Evolutionary conservation across 2,797 vertebrate genomes (phyloP).

Genomic region (Aphelocoma californica): DNA sequence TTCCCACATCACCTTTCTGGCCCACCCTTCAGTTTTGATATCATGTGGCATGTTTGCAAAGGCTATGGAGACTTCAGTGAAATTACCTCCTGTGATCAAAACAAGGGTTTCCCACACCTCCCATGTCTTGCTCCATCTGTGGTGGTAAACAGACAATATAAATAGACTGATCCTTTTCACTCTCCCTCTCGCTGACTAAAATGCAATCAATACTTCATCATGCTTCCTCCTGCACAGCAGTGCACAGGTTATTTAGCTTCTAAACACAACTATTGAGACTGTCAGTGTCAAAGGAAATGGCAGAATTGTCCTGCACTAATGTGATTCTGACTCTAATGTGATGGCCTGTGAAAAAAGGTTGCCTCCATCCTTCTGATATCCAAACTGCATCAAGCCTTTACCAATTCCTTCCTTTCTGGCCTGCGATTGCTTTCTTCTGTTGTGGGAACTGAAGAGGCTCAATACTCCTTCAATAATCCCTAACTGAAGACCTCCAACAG

Average conservation of each 20-base stretch:
- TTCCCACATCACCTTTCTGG: background rate
- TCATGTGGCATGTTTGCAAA: background rate
- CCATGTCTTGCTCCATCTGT: rapidly evolving
- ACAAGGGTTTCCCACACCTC: background rate
- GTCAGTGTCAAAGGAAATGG: background rate
- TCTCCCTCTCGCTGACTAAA: background rate
- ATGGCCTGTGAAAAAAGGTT: background rate
- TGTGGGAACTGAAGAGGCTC: background rate
- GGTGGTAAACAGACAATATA: background rate
- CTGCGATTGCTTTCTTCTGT: background rate
- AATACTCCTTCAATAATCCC: background rate
- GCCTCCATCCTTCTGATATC: background rate
- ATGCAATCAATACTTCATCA: slow-evolving; percentile 45
- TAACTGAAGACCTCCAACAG: background rate
- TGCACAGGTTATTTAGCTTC: background rate
- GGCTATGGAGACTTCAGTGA: background rate
- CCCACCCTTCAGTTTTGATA: background rate
- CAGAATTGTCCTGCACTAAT: background rate
- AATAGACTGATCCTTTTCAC: background rate
- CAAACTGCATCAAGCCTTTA: background rate
- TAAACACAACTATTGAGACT: background rate
- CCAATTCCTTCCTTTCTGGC: background rate
- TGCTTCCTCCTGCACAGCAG: background rate
- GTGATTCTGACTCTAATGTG: background rate
- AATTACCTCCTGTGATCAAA: background rate